A percentile compares a stretch with the other conserved stretches of the same genome.
phyloP scores from a whole-genome alignment of 2,113 vertebrate genomes.

The Sylvietta virens region DNA sequence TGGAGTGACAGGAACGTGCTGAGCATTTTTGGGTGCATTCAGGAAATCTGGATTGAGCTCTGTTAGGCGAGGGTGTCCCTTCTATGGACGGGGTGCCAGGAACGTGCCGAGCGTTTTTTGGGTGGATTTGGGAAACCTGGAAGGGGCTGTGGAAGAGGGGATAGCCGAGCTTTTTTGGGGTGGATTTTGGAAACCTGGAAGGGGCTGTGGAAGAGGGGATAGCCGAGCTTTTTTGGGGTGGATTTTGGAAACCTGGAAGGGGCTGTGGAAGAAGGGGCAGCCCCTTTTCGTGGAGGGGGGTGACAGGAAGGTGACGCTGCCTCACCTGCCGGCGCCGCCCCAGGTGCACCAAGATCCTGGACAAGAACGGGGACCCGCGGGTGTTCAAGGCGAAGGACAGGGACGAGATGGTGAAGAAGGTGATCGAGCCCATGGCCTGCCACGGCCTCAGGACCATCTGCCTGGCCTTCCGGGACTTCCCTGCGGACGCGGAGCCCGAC shows the following conservation, averaged over 20 bases:
- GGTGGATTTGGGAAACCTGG: fast-evolving
- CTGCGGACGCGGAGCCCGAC: slow-evolving; percentile 70
- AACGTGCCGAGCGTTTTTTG: fast-evolving
- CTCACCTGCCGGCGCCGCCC: fast-evolving
- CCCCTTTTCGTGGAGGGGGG: fast-evolving
- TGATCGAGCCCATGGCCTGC: slow-evolving; percentile 96
- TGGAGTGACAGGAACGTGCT: fast-evolving
- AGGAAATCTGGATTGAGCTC: fast-evolving
- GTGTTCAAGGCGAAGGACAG: slow-evolving; percentile 87
- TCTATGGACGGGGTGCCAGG: background rate
- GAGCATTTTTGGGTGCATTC: fast-evolving
- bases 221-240: background rate
- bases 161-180: fast-evolving
- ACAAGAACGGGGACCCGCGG: slow-evolving; percentile 76
- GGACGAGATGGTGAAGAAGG: slow-evolving; percentile 89
- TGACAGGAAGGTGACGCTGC: fast-evolving
- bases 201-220: background rate
- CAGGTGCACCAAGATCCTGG: slow-evolving; percentile 89
- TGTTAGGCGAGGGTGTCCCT: background rate
- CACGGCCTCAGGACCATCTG: slow-evolving; percentile 94
- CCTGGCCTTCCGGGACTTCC: slow-evolving; percentile 89
- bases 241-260: fast-evolving
- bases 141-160: no score
- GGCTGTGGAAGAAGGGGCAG: fast-evolving
- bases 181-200: fast-evolving